Evolutionary conservation across 2,888 invertebrate species (phyloP), one percentile per base, ranked within the genome.

Genomic region (Microctonus aethiopoides): DNA sequence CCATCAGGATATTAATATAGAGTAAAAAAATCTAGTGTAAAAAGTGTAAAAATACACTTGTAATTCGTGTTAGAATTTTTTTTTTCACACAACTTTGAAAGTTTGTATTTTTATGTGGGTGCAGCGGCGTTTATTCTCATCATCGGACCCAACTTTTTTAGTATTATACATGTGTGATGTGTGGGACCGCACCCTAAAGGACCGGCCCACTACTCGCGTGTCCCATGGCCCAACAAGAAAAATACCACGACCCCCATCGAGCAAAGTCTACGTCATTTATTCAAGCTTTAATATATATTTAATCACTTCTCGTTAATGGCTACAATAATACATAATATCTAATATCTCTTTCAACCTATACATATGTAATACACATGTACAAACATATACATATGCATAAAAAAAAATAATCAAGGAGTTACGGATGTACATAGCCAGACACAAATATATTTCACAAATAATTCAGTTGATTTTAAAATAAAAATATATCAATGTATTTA

Each of bases 171-270:
- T 16, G n/a, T 29, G 26, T 26, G n/a, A n/a, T n/a, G 13, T 41
- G 46, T 56, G 60, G 72, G 79, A 81, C 82, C 81, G 80, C 83
- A 80, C 82, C 82, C 80, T 81, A 63, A 72, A 69, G 61, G 39
- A 36, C 64, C 34, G n/a, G n/a, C n/a, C n/a, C n/a, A n/a, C n/a
- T n/a, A 57, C 64, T 39, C 51, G 29, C 52, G 46, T 68, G 62
- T 66, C 67, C 51, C 56, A 51, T 46, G 61, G 57, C 34, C 54
- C 57, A n/a, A 65, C 22, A 72, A 79, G 80, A 82, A 83, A 84
- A 84, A 84, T 84, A 82, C 84, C 84, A 79, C 79, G 80, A 83
- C 84, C 83, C 84, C 84, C 75, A 83, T 79, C 78, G 84, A 70
- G 84, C 68, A 66, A 57, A 65, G 65, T 69, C 73, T 67, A 72